Evolutionary conservation across 2,797 vertebrate species (phyloP), one percentile per base, ranked within the genome.

Genomic region (Tragopan temminckii): DNA sequence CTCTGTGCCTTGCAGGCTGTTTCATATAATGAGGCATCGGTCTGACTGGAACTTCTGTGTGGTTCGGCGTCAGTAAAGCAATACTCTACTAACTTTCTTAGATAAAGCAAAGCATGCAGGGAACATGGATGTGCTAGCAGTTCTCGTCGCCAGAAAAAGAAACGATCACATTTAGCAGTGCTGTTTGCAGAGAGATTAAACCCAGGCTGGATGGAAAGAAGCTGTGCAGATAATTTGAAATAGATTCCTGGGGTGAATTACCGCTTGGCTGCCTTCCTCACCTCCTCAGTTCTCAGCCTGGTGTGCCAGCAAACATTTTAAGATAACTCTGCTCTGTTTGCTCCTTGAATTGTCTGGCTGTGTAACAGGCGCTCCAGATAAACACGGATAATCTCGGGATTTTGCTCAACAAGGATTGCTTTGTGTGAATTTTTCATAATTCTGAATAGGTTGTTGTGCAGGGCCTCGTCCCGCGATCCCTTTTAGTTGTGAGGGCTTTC

Each of bases 261-360:
- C 81, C 40, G 90, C 90, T 91, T 94, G 94, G 93, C 94, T 57
- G 40, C 83, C 64, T 81, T 83, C 69, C 88, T 85, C 68, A 88
- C 83, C 91, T 94, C 90, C 87, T 68, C 58, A 13, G 66, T 36
- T 78, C 87, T 61, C 83, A 0, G 67, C 43, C 78, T 48, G 58
- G 55, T 69, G 90, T 90, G 94, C 93, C 95, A 94, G 82, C 68
- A 85, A 94, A 79, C 88, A 89, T 85, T 90, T 96, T 80, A 92
- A 92, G 95, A 93, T 95, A 96, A 89, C 81, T 94, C 81, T 43
- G 88, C 88, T 92, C 81, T 82, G 81, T 85, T 82, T 88, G 81
- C 80, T 93, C 62, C 92, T 80, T 76, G 89, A 94, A 91, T 88
- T 92, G 85, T 92, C 87, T 85, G 40, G 85, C 80, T 95, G 93